phyloP scores from a whole-genome alignment of 2,113 vertebrate species.

The Scytalopus superciliaris region DNA sequence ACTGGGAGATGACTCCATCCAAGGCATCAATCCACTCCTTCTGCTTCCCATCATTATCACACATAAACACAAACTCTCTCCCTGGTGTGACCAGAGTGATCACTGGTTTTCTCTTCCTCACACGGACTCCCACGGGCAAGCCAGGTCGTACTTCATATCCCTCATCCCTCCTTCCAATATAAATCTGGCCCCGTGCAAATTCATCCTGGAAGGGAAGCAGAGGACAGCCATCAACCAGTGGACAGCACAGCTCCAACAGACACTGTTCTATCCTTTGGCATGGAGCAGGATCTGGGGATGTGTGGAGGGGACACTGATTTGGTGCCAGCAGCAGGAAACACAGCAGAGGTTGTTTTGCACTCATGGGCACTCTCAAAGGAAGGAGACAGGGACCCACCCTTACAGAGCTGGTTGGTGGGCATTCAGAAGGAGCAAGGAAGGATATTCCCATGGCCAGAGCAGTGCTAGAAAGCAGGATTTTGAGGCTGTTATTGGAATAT shows the following conservation, averaged over 20 bases:
- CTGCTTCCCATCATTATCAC: slow-evolving; percentile 84
- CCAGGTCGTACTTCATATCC: slow-evolving; percentile 81
- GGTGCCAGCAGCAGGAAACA: neutral
- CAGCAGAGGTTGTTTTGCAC: neutral
- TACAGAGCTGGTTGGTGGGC: neutral
- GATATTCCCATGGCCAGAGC: neutral
- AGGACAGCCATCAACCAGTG: neutral
- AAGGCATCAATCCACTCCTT: slow-evolving; percentile 86
- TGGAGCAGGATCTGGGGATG: neutral
- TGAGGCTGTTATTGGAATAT: neutral
- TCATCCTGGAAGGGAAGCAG: slow-evolving; percentile 79
- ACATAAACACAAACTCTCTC: slow-evolving; percentile 86
- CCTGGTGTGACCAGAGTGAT: slow-evolving; percentile 80
- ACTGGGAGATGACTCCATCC: slow-evolving; percentile 74
- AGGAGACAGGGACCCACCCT: neutral
- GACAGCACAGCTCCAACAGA: neutral
- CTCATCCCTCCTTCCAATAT: slow-evolving; percentile 80
- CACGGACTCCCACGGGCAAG: slow-evolving; percentile 69
- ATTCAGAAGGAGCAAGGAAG: neutral
- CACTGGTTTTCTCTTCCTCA: slow-evolving; percentile 84
- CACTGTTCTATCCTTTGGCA: neutral
- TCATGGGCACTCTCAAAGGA: neutral
- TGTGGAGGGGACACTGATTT: fast-evolving
- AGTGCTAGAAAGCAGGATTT: neutral
- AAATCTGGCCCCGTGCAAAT: slow-evolving; percentile 84